phyloP scores from a whole-genome alignment of 2,888 invertebrate genomes.

The Drosophila prostipennis region DNA sequence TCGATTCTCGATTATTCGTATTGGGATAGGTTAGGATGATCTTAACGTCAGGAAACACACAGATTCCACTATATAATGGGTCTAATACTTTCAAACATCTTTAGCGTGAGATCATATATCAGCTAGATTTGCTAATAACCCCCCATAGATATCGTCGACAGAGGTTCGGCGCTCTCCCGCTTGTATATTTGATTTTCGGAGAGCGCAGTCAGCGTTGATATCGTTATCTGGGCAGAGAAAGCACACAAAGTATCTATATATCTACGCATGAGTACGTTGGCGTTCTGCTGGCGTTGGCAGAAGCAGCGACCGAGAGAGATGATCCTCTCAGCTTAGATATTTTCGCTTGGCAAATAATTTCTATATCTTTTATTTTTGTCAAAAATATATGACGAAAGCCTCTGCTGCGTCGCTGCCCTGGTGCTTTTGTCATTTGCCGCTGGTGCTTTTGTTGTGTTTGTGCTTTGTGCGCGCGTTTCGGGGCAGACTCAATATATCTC shows the following conservation, averaged over 20 bases:
- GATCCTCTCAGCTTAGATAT: slow-evolving; percentile 29
- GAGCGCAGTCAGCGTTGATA: slow-evolving; percentile 29
- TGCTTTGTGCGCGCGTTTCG: slow-evolving; percentile 39
- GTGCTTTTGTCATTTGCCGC: slow-evolving; percentile 41
- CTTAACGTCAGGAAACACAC: slow-evolving; percentile 10
- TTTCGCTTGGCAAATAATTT: slow-evolving; percentile 23
- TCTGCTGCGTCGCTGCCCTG: slow-evolving; percentile 17
- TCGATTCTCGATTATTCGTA: neutral
- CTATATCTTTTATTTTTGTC: slow-evolving; percentile 12
- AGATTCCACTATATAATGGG: neutral
- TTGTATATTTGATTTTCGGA: neutral
- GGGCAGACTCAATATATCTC: slow-evolving; percentile 63
- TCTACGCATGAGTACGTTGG: slow-evolving; percentile 8
- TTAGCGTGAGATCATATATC: slow-evolving; percentile 34
- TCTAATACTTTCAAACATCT: neutral
- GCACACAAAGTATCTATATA: slow-evolving; percentile 30
- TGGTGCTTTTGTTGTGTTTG: slow-evolving; percentile 36
- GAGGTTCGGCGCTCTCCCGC: slow-evolving; percentile 27
- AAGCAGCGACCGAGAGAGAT: slow-evolving; percentile 35
- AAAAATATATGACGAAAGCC: slow-evolving; percentile 32
- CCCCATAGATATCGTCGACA: slow-evolving; percentile 51
- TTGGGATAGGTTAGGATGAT: slow-evolving; percentile 33
- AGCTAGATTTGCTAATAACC: slow-evolving; percentile 54
- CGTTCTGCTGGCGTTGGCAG: slow-evolving; percentile 4
- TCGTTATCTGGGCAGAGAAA: slow-evolving; percentile 37